Percentiles rank a stretch among this genome's conserved stretches.
Conservation (phyloP, 2,113 vertebrate genomes). For the Psephotus haematonotus region DNA sequence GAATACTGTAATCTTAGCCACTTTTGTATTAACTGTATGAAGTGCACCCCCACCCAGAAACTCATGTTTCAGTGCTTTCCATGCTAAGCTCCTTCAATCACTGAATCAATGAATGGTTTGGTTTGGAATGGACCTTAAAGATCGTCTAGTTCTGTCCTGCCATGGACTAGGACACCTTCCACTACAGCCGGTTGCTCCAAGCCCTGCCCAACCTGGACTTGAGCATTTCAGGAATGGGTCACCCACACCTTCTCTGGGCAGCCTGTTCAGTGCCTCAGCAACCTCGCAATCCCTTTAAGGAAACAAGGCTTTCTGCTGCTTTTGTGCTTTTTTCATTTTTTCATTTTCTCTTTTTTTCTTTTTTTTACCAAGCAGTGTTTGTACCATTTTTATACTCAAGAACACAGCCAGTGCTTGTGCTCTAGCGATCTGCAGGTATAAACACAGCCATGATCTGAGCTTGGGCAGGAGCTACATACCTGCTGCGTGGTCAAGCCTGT, state of each 20-base stretch:
- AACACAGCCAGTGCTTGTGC: background rate
- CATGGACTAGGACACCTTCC: no score
- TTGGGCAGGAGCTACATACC: background rate
- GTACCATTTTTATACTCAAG: background rate
- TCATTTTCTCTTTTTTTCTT: no score
- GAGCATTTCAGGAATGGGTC: background rate
- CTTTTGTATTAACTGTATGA: background rate
- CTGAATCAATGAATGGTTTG: background rate
- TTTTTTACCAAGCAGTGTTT: background rate
- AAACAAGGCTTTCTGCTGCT: background rate
- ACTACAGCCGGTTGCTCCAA: no score
- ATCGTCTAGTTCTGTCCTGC: background rate
- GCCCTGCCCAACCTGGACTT: background rate
- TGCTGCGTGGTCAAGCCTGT: fast-evolving
- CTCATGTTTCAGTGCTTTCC: background rate
- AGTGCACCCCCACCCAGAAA: background rate
- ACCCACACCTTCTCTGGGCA: background rate
- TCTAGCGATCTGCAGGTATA: background rate
- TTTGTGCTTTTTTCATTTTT: background rate
- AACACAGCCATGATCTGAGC: background rate
- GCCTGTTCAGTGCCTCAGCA: no score
- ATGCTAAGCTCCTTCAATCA: background rate
- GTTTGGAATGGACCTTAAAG: background rate
- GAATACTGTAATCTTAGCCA: background rate
- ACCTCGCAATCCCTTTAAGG: background rate